Base-by-base conservation (phyloP, 2,888 invertebrate genomes). In the Cyclophora albipunctata region DNA sequence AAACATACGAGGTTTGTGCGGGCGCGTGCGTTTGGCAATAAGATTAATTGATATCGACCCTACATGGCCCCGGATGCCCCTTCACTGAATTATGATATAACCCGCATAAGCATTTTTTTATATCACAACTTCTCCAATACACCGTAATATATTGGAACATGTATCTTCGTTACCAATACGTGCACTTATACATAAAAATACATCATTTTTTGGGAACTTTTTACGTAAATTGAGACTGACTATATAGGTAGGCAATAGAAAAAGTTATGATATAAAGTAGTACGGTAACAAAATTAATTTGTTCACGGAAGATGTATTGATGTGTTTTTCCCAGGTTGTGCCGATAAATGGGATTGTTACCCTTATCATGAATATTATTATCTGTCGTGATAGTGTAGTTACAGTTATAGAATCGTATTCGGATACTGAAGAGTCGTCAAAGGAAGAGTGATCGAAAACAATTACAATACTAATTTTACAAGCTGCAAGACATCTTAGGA, bases 41-140 rank as follows among this genome's bases (percentile, higher is more conserved):
- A 78, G 78, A 83, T 81, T 75, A 76, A 83, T 81, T 73, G 73
- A 71, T 66, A 60, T 58, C 64, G 55, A 53, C 69, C 71, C 64
- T 67, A 71, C 67, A 69, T 61, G 69, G 64, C 66, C 59, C 66
- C 63, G 62, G 52, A 64, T 68, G 66, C 62, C 68, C 67, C 64
- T 63, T 59, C 55, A 55, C 60, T 77, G 69, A 78, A 69, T 75
- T 75, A 79, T 75, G 70, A 74, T 67, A 68, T 49, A 68, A 63
- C 63, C 63, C 71, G 69, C 69, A 66, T 60, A 67, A 64, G 67
- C 66, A 66, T 70, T 70, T 73, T 37, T 63, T 70, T 64, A 63
- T 57, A 53, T 60, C 60, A 54, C 57, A 60, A 57, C 53, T 67
- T 67, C 55, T 64, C 64, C 59, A 64, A 58, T 54, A 51, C 59